Evolutionary conservation across 2,888 invertebrate genomes (phyloP), one percentile per base, ranked within the genome.

Genomic region (Agrochola circellaris): DNA sequence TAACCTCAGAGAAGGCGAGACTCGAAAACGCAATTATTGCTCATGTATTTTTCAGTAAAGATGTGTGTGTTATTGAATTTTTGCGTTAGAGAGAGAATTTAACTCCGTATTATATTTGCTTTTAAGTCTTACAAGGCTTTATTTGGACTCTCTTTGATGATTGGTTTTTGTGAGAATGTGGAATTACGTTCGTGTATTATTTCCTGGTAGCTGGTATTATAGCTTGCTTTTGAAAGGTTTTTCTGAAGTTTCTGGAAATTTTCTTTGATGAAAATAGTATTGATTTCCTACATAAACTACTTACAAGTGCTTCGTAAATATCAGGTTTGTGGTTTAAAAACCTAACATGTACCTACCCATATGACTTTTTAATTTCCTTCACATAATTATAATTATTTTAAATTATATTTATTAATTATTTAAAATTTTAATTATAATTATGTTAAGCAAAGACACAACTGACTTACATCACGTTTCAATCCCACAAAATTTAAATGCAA

Each of bases 31-130:
- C 76, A 89, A 89, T 88, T 88, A 89, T 82, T 75, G 79, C 78
- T 89, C 85, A 85, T 88, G 86, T 88, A 89, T 88, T 89, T 88
- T 88, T 86, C 88, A 89, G 77, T 76, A 85, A 81, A 82, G 82
- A 83, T 42, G 79, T 69, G 66, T 67, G 73, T 67, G 61, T 84
- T 86, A 88, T 89, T 89, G 83, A 86, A 83, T 88, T 85, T 87
- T 75, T 74, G 66, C 75, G 72, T 81, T 77, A 68, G 54, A 69
- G 62, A 66, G 73, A 30, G 38, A 82, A 85, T 86, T 84, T 87
- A 79, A 79, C 79, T 81, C 81, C 75, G 75, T 78, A 75, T 82
- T 87, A 73, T 85, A 73, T 77, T 87, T 76, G 75, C 81, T 85
- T 82, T 85, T 77, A 77, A 79, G 68, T 69, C 45, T 20, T 26